phyloP scores from a whole-genome alignment of 2,888 invertebrate genomes.

The Rhamnusium bicolor region DNA sequence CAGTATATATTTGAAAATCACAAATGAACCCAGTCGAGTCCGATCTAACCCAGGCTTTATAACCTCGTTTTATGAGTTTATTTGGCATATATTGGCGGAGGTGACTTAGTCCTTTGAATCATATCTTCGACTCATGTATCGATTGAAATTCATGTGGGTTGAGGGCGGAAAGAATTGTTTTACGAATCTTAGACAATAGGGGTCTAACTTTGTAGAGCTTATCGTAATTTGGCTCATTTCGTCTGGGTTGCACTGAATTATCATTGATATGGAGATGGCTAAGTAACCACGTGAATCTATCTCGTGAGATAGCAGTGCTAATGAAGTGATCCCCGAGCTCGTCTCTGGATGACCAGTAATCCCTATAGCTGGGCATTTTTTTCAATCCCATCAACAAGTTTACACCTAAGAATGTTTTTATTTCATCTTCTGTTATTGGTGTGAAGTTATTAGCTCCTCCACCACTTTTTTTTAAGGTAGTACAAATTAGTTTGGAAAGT shows the following conservation, averaged over 20 bases:
- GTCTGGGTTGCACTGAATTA: conserved; percentile 2
- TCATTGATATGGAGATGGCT: conserved; percentile 1
- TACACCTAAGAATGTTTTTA: too few relatives aligned
- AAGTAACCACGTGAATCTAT: background rate
- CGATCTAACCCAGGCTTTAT: background rate
- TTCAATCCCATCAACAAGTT: too few relatives aligned
- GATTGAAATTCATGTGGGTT: background rate
- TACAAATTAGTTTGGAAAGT: too few relatives aligned
- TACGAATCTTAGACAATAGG: background rate
- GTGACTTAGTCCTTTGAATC: background rate
- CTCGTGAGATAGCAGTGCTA: too few relatives aligned
- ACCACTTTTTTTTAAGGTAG: too few relatives aligned
- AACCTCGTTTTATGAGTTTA: background rate
- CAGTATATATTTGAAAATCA: background rate
- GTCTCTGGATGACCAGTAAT: too few relatives aligned
- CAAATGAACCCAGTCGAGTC: background rate
- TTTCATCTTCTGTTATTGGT: too few relatives aligned
- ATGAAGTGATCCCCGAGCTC: too few relatives aligned
- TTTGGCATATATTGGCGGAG: conserved; percentile 4
- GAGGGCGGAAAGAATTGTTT: background rate
- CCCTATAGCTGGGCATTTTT: too few relatives aligned
- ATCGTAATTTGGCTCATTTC: background rate
- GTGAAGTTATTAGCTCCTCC: too few relatives aligned
- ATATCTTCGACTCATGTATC: background rate
- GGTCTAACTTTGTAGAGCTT: conserved; percentile 8